Evolutionary conservation across 2,888 invertebrate species (phyloP), one percentile per base, ranked within the genome.

Genomic region (Mycalesis mineus): DNA sequence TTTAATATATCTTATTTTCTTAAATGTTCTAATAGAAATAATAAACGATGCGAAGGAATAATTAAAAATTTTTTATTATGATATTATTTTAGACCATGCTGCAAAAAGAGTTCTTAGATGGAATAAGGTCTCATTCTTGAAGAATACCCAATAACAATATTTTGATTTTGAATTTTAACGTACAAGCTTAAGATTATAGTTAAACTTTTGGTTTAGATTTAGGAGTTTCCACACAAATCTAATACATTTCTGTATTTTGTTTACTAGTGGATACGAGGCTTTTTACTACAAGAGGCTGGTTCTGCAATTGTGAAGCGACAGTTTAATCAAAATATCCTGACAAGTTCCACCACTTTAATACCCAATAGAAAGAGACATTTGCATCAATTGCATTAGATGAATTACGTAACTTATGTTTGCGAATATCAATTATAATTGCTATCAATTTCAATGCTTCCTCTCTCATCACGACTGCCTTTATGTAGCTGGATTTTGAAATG

Each of bases 241-340:
- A 2, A 22, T 22, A n/a, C 22, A 22, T 5, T 22, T 2, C 3
- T 22, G 22, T 22, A 9, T 6, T 33, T 5, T 33, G 29, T 29
- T 6, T 5, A 33, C 33, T 6, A 9, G 33, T 33, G 9, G 7
- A 33, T 9, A 6, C 33, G 2, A 5, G 17, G 14, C 15, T 22
- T 41, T 17, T 31, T 13, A 31, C 45, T 9, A 31, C 5, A 7
- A 29, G 29, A 29, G 41, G 29, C 29, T 13, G 66, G 69, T 78
- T 78, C 78, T 73, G 76, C 73, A 76, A 80, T 72, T 73, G 74
- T 75, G 76, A 70, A 72, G 73, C 76, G 74, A 74, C 69, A 65
- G 65, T 74, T 78, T 76, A 81, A 80, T 81, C 74, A 37, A 33
- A 41, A 67, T 70, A 67, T 65, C 69, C 71, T 73, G 75, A 74